Base-by-base conservation (phyloP, 1,140 invertebrate species). In the Drosophila micromelanica region DNA sequence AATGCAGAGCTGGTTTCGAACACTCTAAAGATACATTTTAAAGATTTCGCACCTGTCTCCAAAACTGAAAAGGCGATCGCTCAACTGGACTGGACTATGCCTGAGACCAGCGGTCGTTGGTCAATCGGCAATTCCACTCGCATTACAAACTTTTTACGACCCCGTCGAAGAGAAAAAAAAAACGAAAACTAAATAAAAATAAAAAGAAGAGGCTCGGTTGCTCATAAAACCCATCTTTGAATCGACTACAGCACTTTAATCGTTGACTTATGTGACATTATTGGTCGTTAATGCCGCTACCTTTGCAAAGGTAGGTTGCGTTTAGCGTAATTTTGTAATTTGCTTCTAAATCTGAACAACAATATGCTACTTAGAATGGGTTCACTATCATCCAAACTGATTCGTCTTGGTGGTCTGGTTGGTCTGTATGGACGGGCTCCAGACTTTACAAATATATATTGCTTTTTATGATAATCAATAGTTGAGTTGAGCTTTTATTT, bases 301-400 rank as follows among this genome's bases (percentile, higher is more conserved):
- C 49, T 70, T 74, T 57, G 64, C 46, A 70, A 73, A 59, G 64
- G n/a, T n/a, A 82, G 68, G 35, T 45, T 51, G 73, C 67, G 59
- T 87, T 89, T 87, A 82, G 71, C 79, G 84, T 87, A 87, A 82
- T 82, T 84, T 87, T 73, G 76, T 87, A 79, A 87, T 89, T 89
- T 87, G 79, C 68, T 89, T 79, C 62, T 70, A 72, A 87, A 89
- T 73, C 35, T 8, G 9, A 42, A 40, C 46, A 60, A 62, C 65
- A 56, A 67, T 70, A 79, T 76, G 82, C 82, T 87, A 87, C 78
- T 79, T 87, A 87, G 78, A 87, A 82, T 73, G 49, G 46, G 15
- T 35, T 45, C 12, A 38, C 8, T 75, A 76, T 81, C 59, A 49
- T 32, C 35, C 1, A 35, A 7, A 40, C 38, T 46, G 43, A 77